These are phyloP conservation scores for Lissocephala sabroskyi DNA, from an alignment of 2,888 invertebrate species.

Conservation along the genomic window DNA sequence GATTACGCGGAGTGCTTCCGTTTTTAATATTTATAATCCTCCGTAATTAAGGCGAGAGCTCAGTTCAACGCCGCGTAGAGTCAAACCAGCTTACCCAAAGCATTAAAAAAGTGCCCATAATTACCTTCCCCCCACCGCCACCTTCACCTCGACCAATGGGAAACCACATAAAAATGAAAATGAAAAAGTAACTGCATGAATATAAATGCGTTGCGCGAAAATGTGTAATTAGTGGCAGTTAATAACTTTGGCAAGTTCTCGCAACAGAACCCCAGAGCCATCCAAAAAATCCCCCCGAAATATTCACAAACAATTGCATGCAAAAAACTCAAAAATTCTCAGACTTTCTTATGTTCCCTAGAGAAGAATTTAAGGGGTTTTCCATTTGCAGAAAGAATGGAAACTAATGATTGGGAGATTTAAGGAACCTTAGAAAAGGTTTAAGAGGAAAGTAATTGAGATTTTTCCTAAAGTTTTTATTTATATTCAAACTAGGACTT, in stretches of 20 bases:
- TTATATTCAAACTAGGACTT: no score
- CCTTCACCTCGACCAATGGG: no score
- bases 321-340: not conserved
- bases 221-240: slow-evolving; percentile 53
- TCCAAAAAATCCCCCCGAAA: not conserved
- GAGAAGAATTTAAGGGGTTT: not conserved
- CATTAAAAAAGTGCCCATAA: slow-evolving; percentile 28
- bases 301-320: slow-evolving; percentile 9
- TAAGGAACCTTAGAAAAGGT: no score
- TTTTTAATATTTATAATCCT: slow-evolving; percentile 53
- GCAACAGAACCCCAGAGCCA: slow-evolving; percentile 8
- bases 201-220: slow-evolving; percentile 47
- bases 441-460: no score
- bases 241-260: slow-evolving; percentile 48
- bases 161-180: slow-evolving; percentile 9
- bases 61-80: no score
- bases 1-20: slow-evolving; percentile 2
- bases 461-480: no score
- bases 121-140: slow-evolving; percentile 27
- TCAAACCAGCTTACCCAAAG: slow-evolving; percentile 20
- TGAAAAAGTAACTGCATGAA: slow-evolving; percentile 36
- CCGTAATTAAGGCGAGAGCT: slow-evolving; percentile 48
- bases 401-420: no score
- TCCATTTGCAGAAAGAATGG: no score
- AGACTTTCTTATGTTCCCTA: no score